Percentiles rank a stretch among this genome's conserved stretches.
These are phyloP conservation scores for Hydraecia micacea DNA, from an alignment of 2,888 invertebrate species.

Conservation along the genomic window DNA sequence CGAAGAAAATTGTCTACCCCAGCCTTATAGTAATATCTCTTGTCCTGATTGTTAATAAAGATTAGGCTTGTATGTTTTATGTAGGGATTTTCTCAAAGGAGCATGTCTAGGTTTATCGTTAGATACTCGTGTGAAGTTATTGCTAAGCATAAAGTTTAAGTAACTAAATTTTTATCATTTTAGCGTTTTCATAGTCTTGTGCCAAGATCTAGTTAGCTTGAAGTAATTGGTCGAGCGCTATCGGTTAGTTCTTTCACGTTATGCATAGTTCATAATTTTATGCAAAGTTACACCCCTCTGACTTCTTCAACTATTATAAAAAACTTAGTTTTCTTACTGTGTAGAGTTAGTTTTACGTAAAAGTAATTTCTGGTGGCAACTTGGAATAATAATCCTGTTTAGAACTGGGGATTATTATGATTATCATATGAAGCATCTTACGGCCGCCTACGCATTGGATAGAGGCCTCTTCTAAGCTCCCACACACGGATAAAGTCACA, in stretches of 20 bases:
- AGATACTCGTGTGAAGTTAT: conserved; percentile 4
- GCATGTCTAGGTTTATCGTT: not conserved
- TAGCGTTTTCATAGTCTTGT: not conserved
- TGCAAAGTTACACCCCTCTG: conserved; percentile 2
- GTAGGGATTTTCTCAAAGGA: not conserved
- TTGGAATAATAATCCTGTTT: conserved; percentile 34
- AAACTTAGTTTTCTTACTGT: not conserved
- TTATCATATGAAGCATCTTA: conserved; percentile 51
- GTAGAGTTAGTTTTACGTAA: not conserved
- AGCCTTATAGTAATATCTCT: conserved; percentile 24
- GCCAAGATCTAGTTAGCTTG: conserved; percentile 28
- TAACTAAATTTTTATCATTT: conserved; percentile 1
- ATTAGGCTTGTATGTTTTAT: conserved; percentile 17
- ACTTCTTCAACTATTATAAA: conserved; percentile 17
- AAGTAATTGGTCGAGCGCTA: conserved; percentile 27
- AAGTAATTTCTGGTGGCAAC: conserved; percentile 17
- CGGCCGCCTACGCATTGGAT: conserved; percentile 12
- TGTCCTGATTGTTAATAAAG: conserved; percentile 16
- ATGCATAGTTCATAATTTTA: conserved; percentile 29
- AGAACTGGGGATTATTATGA: conserved; percentile 35
- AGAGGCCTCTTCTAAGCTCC: conserved; percentile 38
- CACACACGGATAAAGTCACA: conserved; percentile 38
- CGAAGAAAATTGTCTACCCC: conserved; percentile 33
- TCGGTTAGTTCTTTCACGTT: conserved; percentile 5
- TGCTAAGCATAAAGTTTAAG: conserved; percentile 10